Evolutionary conservation across 2,888 invertebrate species (phyloP), one percentile per base, ranked within the genome.

Genomic region (Gibbula magus): DNA sequence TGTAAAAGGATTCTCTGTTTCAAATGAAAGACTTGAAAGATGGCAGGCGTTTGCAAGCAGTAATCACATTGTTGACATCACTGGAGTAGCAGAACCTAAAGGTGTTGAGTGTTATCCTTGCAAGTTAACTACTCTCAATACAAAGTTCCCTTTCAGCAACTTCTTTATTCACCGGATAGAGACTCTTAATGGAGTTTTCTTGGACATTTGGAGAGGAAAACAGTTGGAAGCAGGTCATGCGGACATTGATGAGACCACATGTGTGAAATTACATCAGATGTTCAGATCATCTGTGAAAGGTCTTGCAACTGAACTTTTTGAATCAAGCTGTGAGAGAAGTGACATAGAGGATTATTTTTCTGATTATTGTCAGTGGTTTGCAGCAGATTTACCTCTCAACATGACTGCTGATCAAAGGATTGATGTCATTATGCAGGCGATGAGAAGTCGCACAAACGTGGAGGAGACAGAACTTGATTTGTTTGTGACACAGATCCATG

Each of bases 401-500:
- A 45, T 74, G 51, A 22, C 39, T 25, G 51, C 20, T 13, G 25
- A 45, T 25, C 45, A 74, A 74, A 74, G 25, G 51, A 51, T 74
- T 51, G 51, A 39, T 1, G 51, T 74, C n/a, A 39, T 51, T 13
- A 51, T 16, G 25, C 45, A 52, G 18, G 51, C 51, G 4, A 18
- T 74, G 2, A 74, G 16, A 20, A 45, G 45, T 52, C 51, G 39
- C 0, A 74, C 25, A n/a, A 13, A 20, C 22, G 52, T 74, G 13
- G 39, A 39, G 16, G 29, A 51, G 22, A 51, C 39, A 22, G n/a
- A n/a, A 8, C 51, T 74, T 22, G 25, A 39, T 16, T 51, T 74
- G 74, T 74, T 74, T 74, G 74, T 74, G 39, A 74, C 74, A 22
- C 51, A 74, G 18, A 20, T 74, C 1, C 74, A 74, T 74, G 51